Conservation (phyloP, 2,888 invertebrate species). For the Blastobasis adustella region DNA sequence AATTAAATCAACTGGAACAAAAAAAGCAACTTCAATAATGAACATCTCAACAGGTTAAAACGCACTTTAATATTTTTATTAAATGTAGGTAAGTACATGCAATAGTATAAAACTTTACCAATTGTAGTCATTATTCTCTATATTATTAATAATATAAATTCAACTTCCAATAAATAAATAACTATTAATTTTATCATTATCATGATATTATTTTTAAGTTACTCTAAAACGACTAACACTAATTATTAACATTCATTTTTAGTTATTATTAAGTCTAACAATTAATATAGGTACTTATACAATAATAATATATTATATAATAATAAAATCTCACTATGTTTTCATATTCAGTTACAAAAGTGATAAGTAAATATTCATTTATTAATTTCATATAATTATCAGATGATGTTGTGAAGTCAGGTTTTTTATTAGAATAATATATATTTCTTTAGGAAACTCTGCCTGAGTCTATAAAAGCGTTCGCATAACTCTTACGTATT, state of each 20-base stretch:
- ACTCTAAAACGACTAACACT: slow-evolving; percentile 20
- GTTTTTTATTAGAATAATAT: too few species aligned
- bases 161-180: slow-evolving; percentile 41
- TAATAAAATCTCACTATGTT: slow-evolving; percentile 55
- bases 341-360: neutral
- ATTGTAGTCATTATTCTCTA: slow-evolving; percentile 19
- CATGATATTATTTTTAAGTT: slow-evolving; percentile 15
- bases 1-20: too few species aligned
- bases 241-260: slow-evolving; percentile 16
- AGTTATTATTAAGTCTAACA: slow-evolving; percentile 15
- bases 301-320: slow-evolving; percentile 16
- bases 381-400: neutral
- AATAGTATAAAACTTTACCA: slow-evolving; percentile 34
- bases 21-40: too few species aligned
- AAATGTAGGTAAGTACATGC: slow-evolving; percentile 1
- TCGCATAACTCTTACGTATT: too few species aligned
- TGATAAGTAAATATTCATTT: neutral
- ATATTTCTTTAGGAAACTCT: too few species aligned
- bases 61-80: neutral
- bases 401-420: too few species aligned
- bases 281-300: neutral
- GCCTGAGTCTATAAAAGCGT: too few species aligned
- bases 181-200: slow-evolving; percentile 10
- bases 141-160: slow-evolving; percentile 36
- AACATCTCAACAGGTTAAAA: too few species aligned